Conservation (phyloP, 2,888 invertebrate species). For the Invenusta paracnida region DNA sequence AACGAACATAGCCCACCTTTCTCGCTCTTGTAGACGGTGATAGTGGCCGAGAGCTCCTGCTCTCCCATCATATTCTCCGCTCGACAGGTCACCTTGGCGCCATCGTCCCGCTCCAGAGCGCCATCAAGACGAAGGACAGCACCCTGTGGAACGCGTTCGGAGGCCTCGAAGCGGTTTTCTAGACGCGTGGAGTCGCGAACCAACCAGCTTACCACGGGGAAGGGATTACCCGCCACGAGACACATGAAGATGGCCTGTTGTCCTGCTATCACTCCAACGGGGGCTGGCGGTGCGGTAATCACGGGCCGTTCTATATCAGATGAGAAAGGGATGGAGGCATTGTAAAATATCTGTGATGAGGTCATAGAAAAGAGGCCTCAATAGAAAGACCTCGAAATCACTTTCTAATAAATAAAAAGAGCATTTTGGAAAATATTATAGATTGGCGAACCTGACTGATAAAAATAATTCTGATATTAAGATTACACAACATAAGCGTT, state of each 20-base stretch:
- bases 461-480: too few species aligned
- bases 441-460: too few species aligned
- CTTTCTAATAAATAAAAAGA: too few species aligned
- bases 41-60: background rate
- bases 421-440: too few species aligned
- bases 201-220: background rate
- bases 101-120: background rate
- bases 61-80: conserved; percentile 16
- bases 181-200: background rate
- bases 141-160: background rate
- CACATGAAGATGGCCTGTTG: conserved; percentile 16
- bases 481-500: too few species aligned
- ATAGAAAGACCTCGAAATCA: too few species aligned
- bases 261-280: background rate
- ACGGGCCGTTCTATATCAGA: background rate
- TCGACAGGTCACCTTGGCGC: conserved; percentile 8
- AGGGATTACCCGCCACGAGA: background rate
- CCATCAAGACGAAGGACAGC: background rate
- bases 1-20: too few species aligned
- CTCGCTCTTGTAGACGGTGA: background rate
- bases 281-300: background rate
- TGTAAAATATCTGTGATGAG: background rate
- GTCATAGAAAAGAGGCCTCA: too few species aligned
- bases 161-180: background rate
- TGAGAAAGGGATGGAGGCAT: background rate